Percentiles rank a stretch among this genome's conserved stretches.
These are phyloP conservation scores for Poeciliopsis occidentalis DNA, from an alignment of 2,113 vertebrate species.

Conservation along the genomic window DNA sequence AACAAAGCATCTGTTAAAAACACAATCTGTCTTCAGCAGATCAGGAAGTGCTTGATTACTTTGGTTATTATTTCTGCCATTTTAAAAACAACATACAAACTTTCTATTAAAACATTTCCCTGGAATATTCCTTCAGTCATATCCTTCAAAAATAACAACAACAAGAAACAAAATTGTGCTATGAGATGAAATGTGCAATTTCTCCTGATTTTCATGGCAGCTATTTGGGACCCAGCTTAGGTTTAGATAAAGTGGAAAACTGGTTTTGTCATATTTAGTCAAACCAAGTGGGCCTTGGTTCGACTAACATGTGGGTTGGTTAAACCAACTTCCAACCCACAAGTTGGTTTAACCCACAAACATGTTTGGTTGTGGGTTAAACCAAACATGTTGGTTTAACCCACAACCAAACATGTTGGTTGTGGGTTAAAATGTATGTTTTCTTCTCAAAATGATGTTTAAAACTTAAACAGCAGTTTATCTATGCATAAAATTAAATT, in stretches of 20 bases:
- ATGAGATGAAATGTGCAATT: neutral
- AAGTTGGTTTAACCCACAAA: no score
- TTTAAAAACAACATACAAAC: neutral
- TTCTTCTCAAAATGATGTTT: no score
- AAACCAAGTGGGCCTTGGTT: neutral
- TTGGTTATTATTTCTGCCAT: neutral
- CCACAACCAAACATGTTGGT: neutral
- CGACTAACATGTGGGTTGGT: no score
- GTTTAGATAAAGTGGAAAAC: neutral
- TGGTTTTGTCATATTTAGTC: neutral
- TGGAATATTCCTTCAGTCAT: neutral
- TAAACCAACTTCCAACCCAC: no score
- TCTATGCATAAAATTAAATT: no score
- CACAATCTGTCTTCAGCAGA: neutral
- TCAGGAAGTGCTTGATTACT: neutral
- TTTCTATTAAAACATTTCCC: neutral
- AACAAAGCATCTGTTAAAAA: neutral
- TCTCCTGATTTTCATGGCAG: neutral
- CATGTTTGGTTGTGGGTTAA: no score
- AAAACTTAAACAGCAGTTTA: neutral
- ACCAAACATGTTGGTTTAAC: no score
- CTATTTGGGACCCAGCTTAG: neutral
- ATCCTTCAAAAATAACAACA: neutral
- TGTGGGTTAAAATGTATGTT: neutral
- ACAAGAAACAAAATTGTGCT: neutral